Percentiles rank a stretch among this genome's conserved stretches.
These are phyloP conservation scores for Limonius californicus DNA, from an alignment of 1,140 invertebrate species.

Conservation along the genomic window DNA sequence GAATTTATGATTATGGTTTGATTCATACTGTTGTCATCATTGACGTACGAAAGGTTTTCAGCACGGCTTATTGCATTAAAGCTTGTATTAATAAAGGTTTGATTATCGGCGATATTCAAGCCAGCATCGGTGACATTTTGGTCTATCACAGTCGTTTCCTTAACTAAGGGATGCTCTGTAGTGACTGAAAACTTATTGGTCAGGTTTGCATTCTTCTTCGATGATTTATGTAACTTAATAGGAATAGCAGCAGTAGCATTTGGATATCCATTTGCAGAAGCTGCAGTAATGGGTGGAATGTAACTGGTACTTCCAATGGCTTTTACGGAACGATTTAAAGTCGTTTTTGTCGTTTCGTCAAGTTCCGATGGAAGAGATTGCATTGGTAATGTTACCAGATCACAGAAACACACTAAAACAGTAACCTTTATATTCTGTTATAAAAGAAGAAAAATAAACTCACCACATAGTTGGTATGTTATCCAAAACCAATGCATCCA, in stretches of 20 bases:
- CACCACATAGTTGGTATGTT: constrained; percentile 52
- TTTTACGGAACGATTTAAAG: constrained; percentile 10
- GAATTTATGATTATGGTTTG: constrained; percentile 13
- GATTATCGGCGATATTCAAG: constrained; percentile 30
- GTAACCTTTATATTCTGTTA: constrained; percentile 19
- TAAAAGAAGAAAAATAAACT: constrained; percentile 30
- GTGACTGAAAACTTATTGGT: constrained; percentile 5
- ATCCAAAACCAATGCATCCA: constrained; percentile 71
- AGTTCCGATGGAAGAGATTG: constrained; percentile 9
- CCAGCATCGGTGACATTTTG: constrained; percentile 25
- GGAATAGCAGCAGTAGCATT: constrained; percentile 19
- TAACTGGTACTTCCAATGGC: constrained; percentile 11
- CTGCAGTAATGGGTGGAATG: constrained; percentile 24
- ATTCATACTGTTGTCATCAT: constrained; percentile 11
- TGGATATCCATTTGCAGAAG: background rate
- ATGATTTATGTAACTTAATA: constrained; percentile 1
- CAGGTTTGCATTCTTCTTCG: constrained; percentile 2
- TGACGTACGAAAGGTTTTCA: constrained; percentile 34
- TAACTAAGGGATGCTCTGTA: constrained; percentile 13
- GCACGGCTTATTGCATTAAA: constrained; percentile 34
- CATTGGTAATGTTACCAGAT: constrained; percentile 21
- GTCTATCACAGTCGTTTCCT: constrained; percentile 40
- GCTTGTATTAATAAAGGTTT: constrained; percentile 30
- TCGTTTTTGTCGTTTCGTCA: constrained; percentile 17
- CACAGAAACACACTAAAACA: constrained; percentile 41